Base-by-base conservation (phyloP, 2,797 vertebrate species). In the Peromyscus melanophrys region DNA sequence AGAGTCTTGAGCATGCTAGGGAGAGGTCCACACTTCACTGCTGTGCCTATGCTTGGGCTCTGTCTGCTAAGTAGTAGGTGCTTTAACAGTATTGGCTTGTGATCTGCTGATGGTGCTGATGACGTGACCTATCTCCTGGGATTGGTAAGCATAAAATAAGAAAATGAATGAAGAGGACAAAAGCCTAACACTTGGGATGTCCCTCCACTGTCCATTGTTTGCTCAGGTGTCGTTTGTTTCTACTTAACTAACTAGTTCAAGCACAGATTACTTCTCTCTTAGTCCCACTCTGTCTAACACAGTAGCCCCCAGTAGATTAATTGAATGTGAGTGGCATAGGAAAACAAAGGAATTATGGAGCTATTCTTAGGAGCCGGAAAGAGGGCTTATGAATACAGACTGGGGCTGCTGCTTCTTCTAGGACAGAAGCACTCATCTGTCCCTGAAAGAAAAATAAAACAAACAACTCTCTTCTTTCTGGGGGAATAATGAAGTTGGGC, bases 131-230 rank as follows among this genome's bases (percentile, higher is more conserved):
- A 23, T 81, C 81, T 95, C 52, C 55, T 31, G 69, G 37, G 61
- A 85, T 90, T 92, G 69, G 80, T 87, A 92, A 94, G 52, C 90
- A 31, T 89, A 84, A 95, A 77, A 81, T 94, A 89, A 93, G 95
- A 92, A 96, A 85, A 69, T 80, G 34, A 92, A 63, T 96, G 87
- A 59, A 93, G 63, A 77, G 57, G 59, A 77, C 40, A 93, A 95
- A 93, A 96, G 16, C 43, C 13, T 88, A 43, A 86, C 49, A 89
- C 43, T 81, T 34, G 31, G n/a, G 77, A 10, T 92, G 46, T 89
- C 16, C n/a, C 57, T 95, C 75, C 27, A 23, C 89, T 67, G 63
- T 92, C 8, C 17, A 11, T 49, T 71, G 29, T 94, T 94, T 87
- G 86, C 55, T 92, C 84, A 43, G 0, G 11, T 87, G 37, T 94